Base-by-base conservation (phyloP, 1,140 invertebrate species). In the Bombyx mori region DNA sequence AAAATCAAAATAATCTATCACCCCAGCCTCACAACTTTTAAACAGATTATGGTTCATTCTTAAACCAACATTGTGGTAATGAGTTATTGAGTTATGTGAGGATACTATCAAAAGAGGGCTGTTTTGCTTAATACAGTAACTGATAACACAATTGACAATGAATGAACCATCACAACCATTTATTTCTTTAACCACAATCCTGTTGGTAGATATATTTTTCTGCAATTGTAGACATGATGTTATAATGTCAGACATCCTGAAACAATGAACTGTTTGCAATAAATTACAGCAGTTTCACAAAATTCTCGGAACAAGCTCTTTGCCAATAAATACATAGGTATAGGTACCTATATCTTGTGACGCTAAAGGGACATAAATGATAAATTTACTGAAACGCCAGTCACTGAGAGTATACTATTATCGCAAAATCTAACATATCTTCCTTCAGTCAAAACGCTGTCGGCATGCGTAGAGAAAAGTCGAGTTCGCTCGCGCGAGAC, bases 1-100 rank as follows among this genome's bases (percentile, higher is more conserved):
- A 54, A 74, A 54, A 68, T 85, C 74, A 66, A 70, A 89, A 57
- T 92, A 87, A 49, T 84, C 74, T 8, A 93, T 73, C 9, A 87
- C 76, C 2, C 84, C 89, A 54, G 89, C 80, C 12, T 91, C 89
- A 56, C 89, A 76, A 63, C 90, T 77, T 56, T 89, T 88, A 44
- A 89, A 87, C 35, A 93, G 80, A 77, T 94, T 93, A 67, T 93
- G 93, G 42, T 92, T 92, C 67, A 94, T 84, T 71, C 92, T 92
- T 71, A 92, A 90, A n/a, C 92, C 91, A 54, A 93, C 88, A 79
- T 91, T 92, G 54, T 93, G 90, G 68, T 93, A 94, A 72, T 94
- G 93, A 35, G 89, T 85, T 52, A 93, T 87, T 6, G 91, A 91
- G 63, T 93, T 93, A 65, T 94, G 93, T 62, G 92, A 89, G 54